phyloP scores from a whole-genome alignment of 2,888 invertebrate species.

The Conops quadrifasciatus region DNA sequence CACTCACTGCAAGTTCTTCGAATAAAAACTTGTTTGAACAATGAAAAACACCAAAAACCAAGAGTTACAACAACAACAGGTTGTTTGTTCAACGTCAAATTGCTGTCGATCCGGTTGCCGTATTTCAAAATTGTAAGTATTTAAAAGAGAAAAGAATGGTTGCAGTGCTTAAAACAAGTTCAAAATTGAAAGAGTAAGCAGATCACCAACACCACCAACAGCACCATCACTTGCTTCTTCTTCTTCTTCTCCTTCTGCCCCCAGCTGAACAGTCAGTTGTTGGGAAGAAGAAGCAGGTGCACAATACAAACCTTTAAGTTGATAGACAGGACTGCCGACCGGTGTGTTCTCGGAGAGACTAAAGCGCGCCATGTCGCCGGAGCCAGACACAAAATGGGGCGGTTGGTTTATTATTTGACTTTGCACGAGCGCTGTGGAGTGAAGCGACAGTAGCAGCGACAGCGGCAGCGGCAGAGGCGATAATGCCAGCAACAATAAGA shows the following conservation, averaged over 20 bases:
- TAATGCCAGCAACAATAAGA: too few species aligned
- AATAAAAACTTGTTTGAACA: too few species aligned
- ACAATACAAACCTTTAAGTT: constrained; percentile 71
- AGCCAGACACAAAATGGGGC: constrained; percentile 77
- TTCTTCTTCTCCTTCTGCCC: too few species aligned
- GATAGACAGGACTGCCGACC: constrained; percentile 80
- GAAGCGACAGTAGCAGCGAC: constrained; percentile 37
- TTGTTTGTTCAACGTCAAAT: background rate
- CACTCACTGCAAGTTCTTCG: background rate
- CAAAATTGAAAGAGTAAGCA: constrained; percentile 9
- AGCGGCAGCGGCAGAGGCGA: constrained; percentile 43
- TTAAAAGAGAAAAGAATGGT: too few species aligned
- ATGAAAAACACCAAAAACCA: too few species aligned
- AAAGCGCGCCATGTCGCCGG: constrained; percentile 81
- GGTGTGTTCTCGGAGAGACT: constrained; percentile 77
- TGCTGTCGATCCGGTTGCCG: background rate
- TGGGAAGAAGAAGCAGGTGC: background rate
- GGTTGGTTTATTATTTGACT: constrained; percentile 73
- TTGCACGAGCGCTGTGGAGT: constrained; percentile 40
- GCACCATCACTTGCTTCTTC: too few species aligned
- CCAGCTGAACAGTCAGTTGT: too few species aligned
- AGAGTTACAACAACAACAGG: too few species aligned
- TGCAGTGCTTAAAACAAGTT: constrained; percentile 11
- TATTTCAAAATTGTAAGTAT: too few species aligned
- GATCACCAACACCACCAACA: background rate